These are phyloP conservation scores for Macroglossus sobrinus DNA, from an alignment of 2,113 vertebrate species.

Conservation along the genomic window DNA sequence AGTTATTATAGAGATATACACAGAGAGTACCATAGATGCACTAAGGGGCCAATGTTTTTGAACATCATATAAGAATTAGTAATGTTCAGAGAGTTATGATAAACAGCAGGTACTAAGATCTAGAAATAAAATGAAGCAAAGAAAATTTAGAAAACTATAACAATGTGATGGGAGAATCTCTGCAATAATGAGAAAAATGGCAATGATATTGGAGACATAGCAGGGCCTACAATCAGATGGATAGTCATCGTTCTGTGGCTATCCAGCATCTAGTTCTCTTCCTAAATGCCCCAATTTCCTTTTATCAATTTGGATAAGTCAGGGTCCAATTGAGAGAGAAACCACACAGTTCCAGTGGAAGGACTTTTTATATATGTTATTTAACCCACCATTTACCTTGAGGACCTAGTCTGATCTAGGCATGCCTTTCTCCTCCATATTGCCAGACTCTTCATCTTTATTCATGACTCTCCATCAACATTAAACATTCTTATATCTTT, in stretches of 20 bases:
- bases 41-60: neutral
- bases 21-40: no score
- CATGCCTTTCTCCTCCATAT: neutral
- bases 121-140: slow-evolving; percentile 4
- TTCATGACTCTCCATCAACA: neutral
- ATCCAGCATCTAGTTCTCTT: neutral
- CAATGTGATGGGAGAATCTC: neutral
- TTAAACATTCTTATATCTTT: neutral
- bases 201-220: neutral
- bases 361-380: neutral
- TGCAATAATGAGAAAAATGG: neutral
- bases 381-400: neutral
- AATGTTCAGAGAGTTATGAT: neutral
- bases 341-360: neutral
- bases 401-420: neutral
- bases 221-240: neutral
- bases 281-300: neutral
- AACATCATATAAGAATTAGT: neutral
- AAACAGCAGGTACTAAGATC: neutral
- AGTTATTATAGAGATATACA: neutral
- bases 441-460: neutral
- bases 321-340: neutral
- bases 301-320: neutral
- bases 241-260: neutral
- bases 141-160: neutral